phyloP scores from a whole-genome alignment of 1,140 invertebrate species.

The Aphidius gifuensis region DNA sequence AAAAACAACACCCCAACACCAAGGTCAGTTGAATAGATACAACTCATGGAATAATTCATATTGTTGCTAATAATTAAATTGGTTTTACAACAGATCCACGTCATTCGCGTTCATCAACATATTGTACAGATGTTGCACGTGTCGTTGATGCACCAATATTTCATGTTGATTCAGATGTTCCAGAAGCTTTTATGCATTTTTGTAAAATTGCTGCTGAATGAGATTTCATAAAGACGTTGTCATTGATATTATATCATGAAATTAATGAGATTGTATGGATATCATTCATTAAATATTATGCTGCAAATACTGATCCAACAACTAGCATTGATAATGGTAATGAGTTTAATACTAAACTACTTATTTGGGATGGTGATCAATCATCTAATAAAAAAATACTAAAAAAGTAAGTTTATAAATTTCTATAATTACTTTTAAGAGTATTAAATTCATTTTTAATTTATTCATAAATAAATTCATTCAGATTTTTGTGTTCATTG shows the following conservation, averaged over 20 bases:
- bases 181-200: slow-evolving; percentile 97
- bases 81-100: slow-evolving; percentile 99
- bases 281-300: slow-evolving; percentile 79
- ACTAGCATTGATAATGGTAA: slow-evolving; percentile 63
- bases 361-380: slow-evolving; percentile 71
- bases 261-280: slow-evolving; percentile 92
- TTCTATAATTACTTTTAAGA: too few relatives aligned
- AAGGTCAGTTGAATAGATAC: slow-evolving; percentile 65
- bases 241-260: slow-evolving; percentile 97
- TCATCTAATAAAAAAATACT: too few relatives aligned
- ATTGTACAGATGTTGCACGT: slow-evolving; percentile 98
- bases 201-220: slow-evolving; percentile 98
- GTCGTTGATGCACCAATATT: slow-evolving; percentile 99
- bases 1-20: slow-evolving; percentile 59
- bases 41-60: slow-evolving; percentile 96
- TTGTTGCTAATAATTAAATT: slow-evolving; percentile 98
- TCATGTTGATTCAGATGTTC: slow-evolving; percentile 99
- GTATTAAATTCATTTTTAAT: too few relatives aligned
- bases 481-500: too few relatives aligned
- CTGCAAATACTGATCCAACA: slow-evolving; percentile 62
- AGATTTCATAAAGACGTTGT: slow-evolving; percentile 97
- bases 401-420: too few relatives aligned
- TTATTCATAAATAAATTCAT: too few relatives aligned
- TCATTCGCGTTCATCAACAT: slow-evolving; percentile 92
- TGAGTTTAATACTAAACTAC: slow-evolving; percentile 70